These are phyloP conservation scores for Lasioglossum albipes DNA, from an alignment of 1,140 invertebrate genomes.

Conservation along the genomic window DNA sequence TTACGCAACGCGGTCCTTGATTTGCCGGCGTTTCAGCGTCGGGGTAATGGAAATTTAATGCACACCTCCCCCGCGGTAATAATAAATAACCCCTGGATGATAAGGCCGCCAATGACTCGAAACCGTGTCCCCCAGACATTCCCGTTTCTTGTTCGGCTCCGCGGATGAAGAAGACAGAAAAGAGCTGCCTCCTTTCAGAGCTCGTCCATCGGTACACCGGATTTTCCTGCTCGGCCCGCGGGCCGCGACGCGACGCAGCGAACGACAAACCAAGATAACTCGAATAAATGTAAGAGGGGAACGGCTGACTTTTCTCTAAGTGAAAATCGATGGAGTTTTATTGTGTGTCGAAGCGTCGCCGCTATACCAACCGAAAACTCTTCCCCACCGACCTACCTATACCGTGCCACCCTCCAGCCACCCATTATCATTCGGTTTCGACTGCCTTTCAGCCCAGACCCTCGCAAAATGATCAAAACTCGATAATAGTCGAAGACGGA, in stretches of 20 bases:
- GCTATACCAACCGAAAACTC: neutral
- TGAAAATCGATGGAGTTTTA: slow-evolving; percentile 71
- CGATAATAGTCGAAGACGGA: slow-evolving; percentile 12
- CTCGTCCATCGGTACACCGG: slow-evolving; percentile 23
- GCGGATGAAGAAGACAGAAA: slow-evolving; percentile 49
- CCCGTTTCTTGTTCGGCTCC: neutral
- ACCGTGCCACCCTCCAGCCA: neutral
- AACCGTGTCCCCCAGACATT: neutral
- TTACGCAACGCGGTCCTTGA: slow-evolving; percentile 43
- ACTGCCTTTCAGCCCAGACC: neutral
- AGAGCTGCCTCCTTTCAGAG: neutral
- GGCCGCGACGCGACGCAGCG: neutral
- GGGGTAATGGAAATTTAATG: slow-evolving; percentile 64
- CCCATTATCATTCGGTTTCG: neutral
- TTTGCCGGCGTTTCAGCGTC: slow-evolving; percentile 37
- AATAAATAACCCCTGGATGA: slow-evolving; percentile 56
- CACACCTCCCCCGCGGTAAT: slow-evolving; percentile 39
- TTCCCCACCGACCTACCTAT: slow-evolving; percentile 1
- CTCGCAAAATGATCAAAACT: slow-evolving; percentile 21
- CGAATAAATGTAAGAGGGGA: slow-evolving; percentile 67
- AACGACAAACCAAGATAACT: slow-evolving; percentile 68
- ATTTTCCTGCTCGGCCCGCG: neutral
- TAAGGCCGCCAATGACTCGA: slow-evolving; percentile 48
- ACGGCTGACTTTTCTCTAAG: slow-evolving; percentile 65
- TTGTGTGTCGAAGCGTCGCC: slow-evolving; percentile 53